phyloP scores from a whole-genome alignment of 1,140 invertebrate genomes.

The Bombus sibiricus region DNA sequence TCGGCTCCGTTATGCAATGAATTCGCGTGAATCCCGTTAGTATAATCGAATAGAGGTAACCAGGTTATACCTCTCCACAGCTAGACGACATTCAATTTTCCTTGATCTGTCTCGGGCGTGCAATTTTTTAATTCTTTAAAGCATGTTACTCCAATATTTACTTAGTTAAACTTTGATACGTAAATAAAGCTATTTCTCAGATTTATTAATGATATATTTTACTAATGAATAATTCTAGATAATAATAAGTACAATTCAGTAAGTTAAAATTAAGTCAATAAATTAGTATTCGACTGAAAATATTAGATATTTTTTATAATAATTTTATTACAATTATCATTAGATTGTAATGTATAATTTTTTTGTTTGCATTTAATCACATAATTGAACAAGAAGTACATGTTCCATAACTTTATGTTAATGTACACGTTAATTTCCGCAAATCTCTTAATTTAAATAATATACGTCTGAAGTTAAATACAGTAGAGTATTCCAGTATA shows the following conservation, averaged over 20 bases:
- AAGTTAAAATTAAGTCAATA: too few species aligned
- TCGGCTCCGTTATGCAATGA: conserved; percentile 36
- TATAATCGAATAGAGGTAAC: conserved; percentile 50
- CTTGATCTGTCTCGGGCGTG: not conserved
- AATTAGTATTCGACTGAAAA: too few species aligned
- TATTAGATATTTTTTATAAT: too few species aligned
- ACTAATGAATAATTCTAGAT: too few species aligned
- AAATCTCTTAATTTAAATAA: not conserved
- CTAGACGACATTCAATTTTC: conserved; percentile 2
- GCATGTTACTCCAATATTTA: too few species aligned
- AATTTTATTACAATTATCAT: too few species aligned
- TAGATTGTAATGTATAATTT: not conserved
- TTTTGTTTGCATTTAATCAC: not conserved
- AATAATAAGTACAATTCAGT: too few species aligned
- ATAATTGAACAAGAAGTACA: not conserved
- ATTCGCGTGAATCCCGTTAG: conserved; percentile 46
- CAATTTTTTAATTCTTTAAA: not conserved
- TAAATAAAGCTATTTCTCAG: too few species aligned
- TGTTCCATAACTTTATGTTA: not conserved
- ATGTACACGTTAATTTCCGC: too few species aligned
- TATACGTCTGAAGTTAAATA: not conserved
- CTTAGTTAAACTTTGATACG: too few species aligned
- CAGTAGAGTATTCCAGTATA: not conserved
- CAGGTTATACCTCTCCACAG: conserved; percentile 16
- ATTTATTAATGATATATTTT: too few species aligned